Conservation (phyloP, 2,797 vertebrate genomes). For the Austrolebias charrua region DNA sequence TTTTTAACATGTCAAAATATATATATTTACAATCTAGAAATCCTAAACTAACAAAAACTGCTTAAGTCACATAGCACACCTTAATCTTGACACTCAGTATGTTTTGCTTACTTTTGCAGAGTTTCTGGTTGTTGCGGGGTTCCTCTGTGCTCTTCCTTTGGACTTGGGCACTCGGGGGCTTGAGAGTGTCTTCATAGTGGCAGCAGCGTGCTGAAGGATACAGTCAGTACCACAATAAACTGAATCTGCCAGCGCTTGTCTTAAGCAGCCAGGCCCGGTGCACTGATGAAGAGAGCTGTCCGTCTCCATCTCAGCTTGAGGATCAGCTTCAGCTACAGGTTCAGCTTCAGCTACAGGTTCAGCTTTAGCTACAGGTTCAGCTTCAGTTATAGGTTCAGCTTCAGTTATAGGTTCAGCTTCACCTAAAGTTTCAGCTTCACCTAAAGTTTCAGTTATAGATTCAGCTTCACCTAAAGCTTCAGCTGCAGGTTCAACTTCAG, state of each 20-base stretch:
- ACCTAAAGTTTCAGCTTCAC: background rate
- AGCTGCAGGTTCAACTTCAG: background rate
- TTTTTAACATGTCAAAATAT: conserved; percentile 22
- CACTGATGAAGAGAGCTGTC: conserved; percentile 81
- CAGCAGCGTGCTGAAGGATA: conserved; percentile 92
- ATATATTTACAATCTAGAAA: background rate
- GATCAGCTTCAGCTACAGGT: conserved; percentile 9
- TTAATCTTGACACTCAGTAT: background rate
- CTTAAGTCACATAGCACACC: background rate
- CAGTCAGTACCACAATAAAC: conserved; percentile 96
- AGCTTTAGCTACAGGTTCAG: conserved; percentile 2
- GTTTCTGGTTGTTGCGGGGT: conserved; percentile 63
- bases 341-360: conserved; percentile 17
- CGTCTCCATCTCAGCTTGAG: conserved; percentile 50
- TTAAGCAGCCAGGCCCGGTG: conserved; percentile 89
- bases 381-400: background rate
- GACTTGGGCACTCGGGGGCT: conserved; percentile 82
- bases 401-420: conserved; percentile 7
- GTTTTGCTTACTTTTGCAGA: conserved; percentile 78
- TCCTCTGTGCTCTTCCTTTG: conserved; percentile 78
- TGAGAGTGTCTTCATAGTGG: conserved; percentile 88
- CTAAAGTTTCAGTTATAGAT: background rate
- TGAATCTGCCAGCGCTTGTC: conserved; percentile 86
- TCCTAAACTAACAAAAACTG: background rate
- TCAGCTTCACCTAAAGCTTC: conserved; percentile 8